Percentiles rank a stretch among this genome's conserved stretches.
Evolutionary conservation across 2,888 invertebrate species (phyloP).

Genomic region (Rhamnusium bicolor): DNA sequence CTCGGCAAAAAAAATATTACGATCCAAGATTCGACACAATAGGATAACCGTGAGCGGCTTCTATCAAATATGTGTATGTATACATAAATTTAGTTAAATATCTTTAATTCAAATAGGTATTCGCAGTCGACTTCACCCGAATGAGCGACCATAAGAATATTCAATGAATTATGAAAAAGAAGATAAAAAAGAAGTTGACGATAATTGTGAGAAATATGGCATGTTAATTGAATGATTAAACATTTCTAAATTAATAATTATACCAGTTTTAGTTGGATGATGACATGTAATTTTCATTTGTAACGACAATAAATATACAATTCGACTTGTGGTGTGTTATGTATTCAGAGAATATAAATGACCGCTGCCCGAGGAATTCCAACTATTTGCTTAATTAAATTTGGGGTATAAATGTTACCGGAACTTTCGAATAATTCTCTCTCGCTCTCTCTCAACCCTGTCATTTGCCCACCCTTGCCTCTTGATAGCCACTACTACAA

Average conservation of each 20-base stretch:
- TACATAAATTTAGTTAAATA: too few relatives aligned
- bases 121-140: too few relatives aligned
- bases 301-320: conserved; percentile 55
- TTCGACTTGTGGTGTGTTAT: conserved; percentile 61
- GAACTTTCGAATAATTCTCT: conserved; percentile 53
- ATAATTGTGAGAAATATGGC: background rate
- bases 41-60: too few relatives aligned
- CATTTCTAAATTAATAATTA: conserved; percentile 46
- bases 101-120: too few relatives aligned
- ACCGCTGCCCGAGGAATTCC: conserved; percentile 65
- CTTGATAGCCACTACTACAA: conserved; percentile 17
- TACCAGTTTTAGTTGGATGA: conserved; percentile 45
- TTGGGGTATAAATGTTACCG: conserved; percentile 64
- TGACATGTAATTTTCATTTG: conserved; percentile 55
- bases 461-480: conserved; percentile 9
- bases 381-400: conserved; percentile 67
- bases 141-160: background rate
- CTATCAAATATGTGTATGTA: too few relatives aligned
- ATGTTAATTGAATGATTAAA: conserved; percentile 49
- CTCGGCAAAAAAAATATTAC: too few relatives aligned
- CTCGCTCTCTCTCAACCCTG: conserved; percentile 21
- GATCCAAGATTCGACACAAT: too few relatives aligned
- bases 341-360: conserved; percentile 65
- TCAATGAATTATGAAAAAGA: background rate
- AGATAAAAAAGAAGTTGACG: background rate